Conservation (phyloP, 2,113 vertebrate genomes). For the Campylorhamphus procurvoides region DNA sequence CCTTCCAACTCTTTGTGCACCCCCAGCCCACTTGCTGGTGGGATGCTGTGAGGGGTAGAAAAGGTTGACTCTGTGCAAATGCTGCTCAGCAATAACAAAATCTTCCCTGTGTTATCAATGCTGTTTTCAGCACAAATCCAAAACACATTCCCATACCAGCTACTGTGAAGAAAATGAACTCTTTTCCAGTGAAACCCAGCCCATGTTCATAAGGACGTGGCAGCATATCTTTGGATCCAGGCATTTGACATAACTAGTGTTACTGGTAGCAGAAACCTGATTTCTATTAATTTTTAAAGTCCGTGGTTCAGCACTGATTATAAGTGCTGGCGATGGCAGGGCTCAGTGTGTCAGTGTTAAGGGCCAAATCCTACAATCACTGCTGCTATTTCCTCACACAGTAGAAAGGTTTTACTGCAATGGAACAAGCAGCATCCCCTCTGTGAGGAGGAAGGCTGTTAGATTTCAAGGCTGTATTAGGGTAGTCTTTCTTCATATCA, state of each 20-base stretch:
- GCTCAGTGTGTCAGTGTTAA: accelerated
- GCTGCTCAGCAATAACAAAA: background rate
- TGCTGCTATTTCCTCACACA: background rate
- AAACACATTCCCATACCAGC: background rate
- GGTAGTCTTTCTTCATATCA: background rate
- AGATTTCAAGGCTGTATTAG: background rate
- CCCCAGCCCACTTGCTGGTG: background rate
- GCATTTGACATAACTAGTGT: background rate
- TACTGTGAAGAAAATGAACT: background rate
- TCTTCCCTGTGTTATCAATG: background rate
- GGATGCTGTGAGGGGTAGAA: background rate
- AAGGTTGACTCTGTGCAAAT: background rate
- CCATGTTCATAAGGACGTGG: background rate
- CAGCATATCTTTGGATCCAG: background rate
- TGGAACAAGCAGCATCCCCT: background rate
- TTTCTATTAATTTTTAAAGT: background rate
- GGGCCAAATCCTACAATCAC: background rate
- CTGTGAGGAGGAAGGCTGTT: background rate
- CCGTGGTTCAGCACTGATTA: background rate
- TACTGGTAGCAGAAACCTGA: background rate
- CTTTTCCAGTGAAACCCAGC: background rate
- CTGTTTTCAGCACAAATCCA: background rate
- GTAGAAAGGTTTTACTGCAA: background rate
- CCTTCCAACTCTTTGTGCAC: background rate
- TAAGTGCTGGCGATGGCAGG: background rate